Evolutionary conservation across 1,140 invertebrate species (phyloP).

Genomic region (Apis florea): DNA sequence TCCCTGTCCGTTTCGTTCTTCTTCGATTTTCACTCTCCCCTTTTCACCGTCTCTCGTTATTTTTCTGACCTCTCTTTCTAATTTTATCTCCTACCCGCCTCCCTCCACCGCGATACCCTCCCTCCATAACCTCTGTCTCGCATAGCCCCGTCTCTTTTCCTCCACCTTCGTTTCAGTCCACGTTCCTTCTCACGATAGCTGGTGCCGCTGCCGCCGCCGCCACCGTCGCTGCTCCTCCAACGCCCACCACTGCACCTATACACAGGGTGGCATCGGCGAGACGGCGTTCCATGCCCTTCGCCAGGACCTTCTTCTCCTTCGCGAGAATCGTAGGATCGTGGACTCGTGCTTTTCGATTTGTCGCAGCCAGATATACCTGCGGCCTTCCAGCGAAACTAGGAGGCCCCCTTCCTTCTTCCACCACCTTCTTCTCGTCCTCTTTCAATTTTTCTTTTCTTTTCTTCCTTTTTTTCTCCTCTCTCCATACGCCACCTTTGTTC

Average conservation of each 20-base stretch:
- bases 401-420: neutral
- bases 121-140: neutral
- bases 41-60: neutral
- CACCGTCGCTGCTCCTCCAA: constrained; percentile 3
- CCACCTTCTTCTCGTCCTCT: neutral
- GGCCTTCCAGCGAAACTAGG: constrained; percentile 21
- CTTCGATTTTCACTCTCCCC: constrained; percentile 8
- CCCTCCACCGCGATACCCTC: neutral
- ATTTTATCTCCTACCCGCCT: constrained; percentile 35
- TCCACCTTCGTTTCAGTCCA: neutral
- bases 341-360: constrained; percentile 30
- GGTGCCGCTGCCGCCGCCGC: too few relatives aligned
- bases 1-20: neutral
- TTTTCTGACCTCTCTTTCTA: constrained; percentile 42
- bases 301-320: constrained; percentile 30
- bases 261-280: constrained; percentile 26
- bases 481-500: neutral
- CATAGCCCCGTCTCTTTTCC: neutral
- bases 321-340: constrained; percentile 24
- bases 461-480: neutral
- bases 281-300: constrained; percentile 32
- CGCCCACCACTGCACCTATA: constrained; percentile 14
- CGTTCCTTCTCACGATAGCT: neutral
- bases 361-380: constrained; percentile 33
- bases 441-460: neutral